phyloP scores from a whole-genome alignment of 2,113 vertebrate species.

The Brevimyrus niger region DNA sequence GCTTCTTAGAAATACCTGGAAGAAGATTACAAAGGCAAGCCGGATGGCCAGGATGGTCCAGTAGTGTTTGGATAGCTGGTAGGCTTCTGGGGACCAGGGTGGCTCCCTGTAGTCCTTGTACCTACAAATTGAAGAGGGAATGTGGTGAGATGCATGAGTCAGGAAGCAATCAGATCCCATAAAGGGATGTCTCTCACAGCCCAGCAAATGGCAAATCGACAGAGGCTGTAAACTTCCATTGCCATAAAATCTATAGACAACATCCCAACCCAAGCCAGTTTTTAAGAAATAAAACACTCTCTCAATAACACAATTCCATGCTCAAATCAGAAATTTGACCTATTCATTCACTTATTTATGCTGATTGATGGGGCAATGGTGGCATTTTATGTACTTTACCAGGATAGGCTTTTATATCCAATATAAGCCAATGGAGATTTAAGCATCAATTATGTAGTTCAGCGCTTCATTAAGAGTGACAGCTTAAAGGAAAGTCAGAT shows the following conservation, averaged over 20 bases:
- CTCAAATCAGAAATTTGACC: not conserved
- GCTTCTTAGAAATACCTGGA: slow-evolving; percentile 70
- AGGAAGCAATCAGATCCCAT: not conserved
- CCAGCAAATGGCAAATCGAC: not conserved
- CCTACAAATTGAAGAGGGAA: slow-evolving; percentile 51
- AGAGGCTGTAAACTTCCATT: not conserved
- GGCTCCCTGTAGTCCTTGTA: slow-evolving; percentile 98
- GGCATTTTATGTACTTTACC: not conserved
- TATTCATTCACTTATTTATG: not conserved
- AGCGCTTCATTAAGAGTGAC: not conserved
- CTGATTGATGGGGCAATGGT: not conserved
- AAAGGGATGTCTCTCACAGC: not conserved
- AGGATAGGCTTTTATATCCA: not conserved
- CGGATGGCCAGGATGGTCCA: slow-evolving; percentile 87
- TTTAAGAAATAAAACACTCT: not conserved
- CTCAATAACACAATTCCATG: not conserved
- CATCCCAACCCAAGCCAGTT: not conserved
- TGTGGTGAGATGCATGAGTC: not conserved
- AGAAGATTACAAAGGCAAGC: slow-evolving; percentile 90
- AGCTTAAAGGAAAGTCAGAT: not conserved
- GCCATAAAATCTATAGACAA: not conserved
- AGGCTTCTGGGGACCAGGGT: slow-evolving; percentile 77
- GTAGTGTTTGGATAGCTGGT: slow-evolving; percentile 92
- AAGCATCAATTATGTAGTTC: not conserved
- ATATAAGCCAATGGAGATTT: not conserved